These are phyloP conservation scores for Ecdyonurus torrentis DNA, from an alignment of 2,888 invertebrate species.

Conservation along the genomic window DNA sequence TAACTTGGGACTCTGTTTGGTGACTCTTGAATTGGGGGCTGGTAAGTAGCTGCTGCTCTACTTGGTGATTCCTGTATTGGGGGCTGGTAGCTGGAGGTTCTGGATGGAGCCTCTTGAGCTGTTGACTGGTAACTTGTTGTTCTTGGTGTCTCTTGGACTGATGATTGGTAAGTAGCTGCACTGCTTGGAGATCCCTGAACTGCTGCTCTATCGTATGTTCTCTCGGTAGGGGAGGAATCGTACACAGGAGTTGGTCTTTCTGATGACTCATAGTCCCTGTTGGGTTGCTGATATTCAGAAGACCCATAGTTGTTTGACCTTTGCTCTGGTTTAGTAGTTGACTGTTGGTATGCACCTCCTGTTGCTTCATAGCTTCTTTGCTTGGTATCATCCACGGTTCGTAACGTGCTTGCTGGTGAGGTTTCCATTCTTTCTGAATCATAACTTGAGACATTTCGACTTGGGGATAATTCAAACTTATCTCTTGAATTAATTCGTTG, in stretches of 20 bases:
- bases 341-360: neutral
- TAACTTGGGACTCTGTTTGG: neutral
- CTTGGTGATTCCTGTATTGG: neutral
- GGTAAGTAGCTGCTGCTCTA: neutral
- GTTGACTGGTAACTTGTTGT: too few species aligned
- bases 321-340: neutral
- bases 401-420: neutral
- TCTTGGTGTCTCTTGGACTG: neutral
- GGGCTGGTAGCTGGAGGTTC: too few species aligned
- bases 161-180: neutral
- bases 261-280: neutral
- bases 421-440: too few species aligned
- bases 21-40: neutral
- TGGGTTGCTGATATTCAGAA: neutral
- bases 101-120: too few species aligned
- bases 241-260: neutral
- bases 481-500: too few species aligned
- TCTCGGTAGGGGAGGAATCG: neutral
- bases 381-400: neutral
- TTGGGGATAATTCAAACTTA: neutral
- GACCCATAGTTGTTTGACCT: neutral
- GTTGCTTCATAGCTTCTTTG: neutral
- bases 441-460: neutral
- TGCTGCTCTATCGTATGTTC: neutral
- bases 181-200: neutral